phyloP scores from a whole-genome alignment of 2,797 vertebrate genomes.

The Hoplostethus mediterraneus region DNA sequence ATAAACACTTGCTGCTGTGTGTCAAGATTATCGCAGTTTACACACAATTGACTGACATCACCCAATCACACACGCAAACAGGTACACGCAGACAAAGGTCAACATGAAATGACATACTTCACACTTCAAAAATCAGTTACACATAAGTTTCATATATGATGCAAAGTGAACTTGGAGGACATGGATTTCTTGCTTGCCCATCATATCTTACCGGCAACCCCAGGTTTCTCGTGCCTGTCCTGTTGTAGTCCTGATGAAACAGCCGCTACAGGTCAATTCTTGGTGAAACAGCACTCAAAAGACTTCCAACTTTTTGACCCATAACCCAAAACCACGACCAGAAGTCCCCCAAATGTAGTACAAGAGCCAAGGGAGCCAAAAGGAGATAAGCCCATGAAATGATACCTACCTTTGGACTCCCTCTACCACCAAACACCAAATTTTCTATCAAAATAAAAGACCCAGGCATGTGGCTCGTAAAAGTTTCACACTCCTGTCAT shows the following conservation, averaged over 20 bases:
- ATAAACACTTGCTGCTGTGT: neutral
- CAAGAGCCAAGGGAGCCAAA: slow-evolving; percentile 65
- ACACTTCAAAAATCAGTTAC: neutral
- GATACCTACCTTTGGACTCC: slow-evolving; percentile 67
- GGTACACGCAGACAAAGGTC: neutral
- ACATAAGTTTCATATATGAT: neutral
- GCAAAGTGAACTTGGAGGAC: neutral
- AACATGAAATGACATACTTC: neutral
- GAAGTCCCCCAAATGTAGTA: slow-evolving; percentile 43
- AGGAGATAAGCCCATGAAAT: slow-evolving; percentile 39
- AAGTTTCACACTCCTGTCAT: slow-evolving; percentile 14
- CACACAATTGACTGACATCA: neutral
- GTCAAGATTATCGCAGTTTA: neutral
- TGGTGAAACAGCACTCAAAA: slow-evolving; percentile 13
- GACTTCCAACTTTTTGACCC: slow-evolving; percentile 51
- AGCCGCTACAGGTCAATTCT: slow-evolving; percentile 76
- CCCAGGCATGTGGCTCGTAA: neutral
- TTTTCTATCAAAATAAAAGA: slow-evolving; percentile 12
- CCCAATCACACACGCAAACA: neutral
- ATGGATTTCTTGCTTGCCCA: slow-evolving; percentile 23
- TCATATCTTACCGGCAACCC: slow-evolving; percentile 83
- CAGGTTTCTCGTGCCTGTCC: slow-evolving; percentile 76
- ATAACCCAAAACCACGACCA: slow-evolving; percentile 52
- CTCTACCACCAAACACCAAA: slow-evolving; percentile 48
- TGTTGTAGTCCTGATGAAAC: slow-evolving; percentile 81